These are phyloP conservation scores for Clarias laeviceps DNA, from an alignment of 2,797 vertebrate genomes.

Conservation along the genomic window DNA sequence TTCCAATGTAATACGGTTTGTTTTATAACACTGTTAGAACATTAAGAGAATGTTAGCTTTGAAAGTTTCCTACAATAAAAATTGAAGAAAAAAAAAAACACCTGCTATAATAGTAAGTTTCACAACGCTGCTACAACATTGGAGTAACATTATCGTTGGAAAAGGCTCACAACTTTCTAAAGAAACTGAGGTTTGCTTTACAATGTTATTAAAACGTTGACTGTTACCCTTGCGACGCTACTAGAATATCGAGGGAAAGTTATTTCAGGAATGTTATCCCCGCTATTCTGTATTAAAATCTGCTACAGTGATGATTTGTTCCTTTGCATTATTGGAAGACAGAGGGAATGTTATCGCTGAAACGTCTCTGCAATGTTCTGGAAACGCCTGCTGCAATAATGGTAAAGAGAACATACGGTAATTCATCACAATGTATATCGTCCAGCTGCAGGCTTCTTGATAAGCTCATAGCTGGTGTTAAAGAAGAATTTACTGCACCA, in stretches of 20 bases:
- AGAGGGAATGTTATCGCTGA: background rate
- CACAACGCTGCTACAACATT: background rate
- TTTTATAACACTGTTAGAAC: background rate
- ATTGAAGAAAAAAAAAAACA: background rate
- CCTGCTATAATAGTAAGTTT: background rate
- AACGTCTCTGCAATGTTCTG: background rate
- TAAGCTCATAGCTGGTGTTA: background rate
- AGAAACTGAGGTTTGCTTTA: background rate
- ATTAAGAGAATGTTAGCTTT: background rate
- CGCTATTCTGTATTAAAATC: background rate
- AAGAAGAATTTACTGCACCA: constrained; percentile 27
- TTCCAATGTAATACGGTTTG: background rate
- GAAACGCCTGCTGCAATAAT: background rate
- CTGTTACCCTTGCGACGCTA: background rate
- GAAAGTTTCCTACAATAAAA: background rate
- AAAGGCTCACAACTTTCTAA: background rate
- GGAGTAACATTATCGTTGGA: background rate
- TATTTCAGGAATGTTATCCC: background rate
- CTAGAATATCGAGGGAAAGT: background rate
- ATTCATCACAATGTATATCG: background rate
- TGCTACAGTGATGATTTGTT: background rate
- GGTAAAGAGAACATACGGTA: background rate
- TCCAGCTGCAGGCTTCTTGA: constrained; percentile 1
- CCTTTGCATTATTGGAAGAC: background rate
- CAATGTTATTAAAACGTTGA: background rate